A percentile compares a stretch with the other conserved stretches of the same genome.
These are phyloP conservation scores for Sinotaia quadrata DNA, from an alignment of 2,888 invertebrate genomes.

Conservation along the genomic window DNA sequence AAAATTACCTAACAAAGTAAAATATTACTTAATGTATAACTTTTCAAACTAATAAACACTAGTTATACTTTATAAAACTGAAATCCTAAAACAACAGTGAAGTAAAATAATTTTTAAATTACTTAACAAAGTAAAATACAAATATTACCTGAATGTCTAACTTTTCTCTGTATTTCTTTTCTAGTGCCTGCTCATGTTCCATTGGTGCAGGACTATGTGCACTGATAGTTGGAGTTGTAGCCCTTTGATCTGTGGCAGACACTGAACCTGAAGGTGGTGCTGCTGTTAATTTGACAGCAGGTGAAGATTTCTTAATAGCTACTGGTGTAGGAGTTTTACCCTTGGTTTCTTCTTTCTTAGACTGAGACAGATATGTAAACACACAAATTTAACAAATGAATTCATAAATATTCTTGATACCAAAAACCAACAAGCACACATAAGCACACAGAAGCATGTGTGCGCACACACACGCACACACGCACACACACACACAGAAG, in stretches of 20 bases:
- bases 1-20: too few relatives aligned
- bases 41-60: neutral
- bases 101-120: too few relatives aligned
- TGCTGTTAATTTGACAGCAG: slow-evolving; percentile 39
- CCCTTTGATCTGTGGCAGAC: slow-evolving; percentile 36
- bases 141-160: slow-evolving; percentile 54
- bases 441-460: neutral
- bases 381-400: too few relatives aligned
- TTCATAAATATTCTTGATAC: neutral
- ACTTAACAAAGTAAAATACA: too few relatives aligned
- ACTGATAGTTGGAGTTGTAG: slow-evolving; percentile 40
- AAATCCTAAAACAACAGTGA: too few relatives aligned
- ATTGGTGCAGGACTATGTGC: slow-evolving; percentile 33
- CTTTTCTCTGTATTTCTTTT: slow-evolving; percentile 60
- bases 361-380: slow-evolving; percentile 19
- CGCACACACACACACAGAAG: too few relatives aligned
- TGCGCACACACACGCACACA: neutral
- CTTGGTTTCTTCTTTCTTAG: slow-evolving; percentile 39
- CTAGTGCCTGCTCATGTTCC: slow-evolving; percentile 46
- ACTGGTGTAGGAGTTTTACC: slow-evolving; percentile 32
- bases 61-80: neutral
- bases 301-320: slow-evolving; percentile 25
- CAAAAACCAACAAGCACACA: too few relatives aligned
- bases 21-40: neutral
- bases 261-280: slow-evolving; percentile 36